Evolutionary conservation across 2,797 vertebrate species (phyloP).

Genomic region (Pangasius djambal): DNA sequence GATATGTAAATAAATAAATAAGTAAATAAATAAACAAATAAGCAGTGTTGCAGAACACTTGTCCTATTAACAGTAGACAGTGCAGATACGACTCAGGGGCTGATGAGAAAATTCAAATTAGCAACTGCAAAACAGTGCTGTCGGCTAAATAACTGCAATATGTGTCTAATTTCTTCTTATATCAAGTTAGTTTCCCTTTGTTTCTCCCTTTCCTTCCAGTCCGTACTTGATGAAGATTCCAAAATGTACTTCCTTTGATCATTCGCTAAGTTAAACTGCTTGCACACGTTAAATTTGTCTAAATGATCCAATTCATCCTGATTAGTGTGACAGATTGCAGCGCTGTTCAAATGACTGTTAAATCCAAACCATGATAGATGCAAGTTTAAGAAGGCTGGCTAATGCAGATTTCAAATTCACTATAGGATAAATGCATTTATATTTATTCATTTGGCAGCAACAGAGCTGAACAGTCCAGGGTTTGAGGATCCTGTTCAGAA

Average conservation of each 20-base stretch:
- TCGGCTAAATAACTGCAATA: neutral
- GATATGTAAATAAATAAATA: neutral
- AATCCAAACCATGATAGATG: slow-evolving; percentile 33
- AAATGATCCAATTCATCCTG: slow-evolving; percentile 19
- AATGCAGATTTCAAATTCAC: neutral
- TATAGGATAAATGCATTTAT: neutral
- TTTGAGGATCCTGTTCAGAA: neutral
- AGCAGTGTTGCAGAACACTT: neutral
- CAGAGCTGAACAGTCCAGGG: neutral
- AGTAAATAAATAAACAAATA: neutral
- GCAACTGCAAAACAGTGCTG: neutral
- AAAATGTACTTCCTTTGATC: slow-evolving; percentile 10
- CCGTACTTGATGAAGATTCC: slow-evolving; percentile 15
- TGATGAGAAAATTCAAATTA: slow-evolving; percentile 18
- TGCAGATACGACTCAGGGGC: neutral
- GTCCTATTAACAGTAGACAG: neutral
- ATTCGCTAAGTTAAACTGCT: slow-evolving; percentile 24
- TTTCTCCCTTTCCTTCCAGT: neutral
- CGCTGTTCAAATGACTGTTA: slow-evolving; percentile 31
- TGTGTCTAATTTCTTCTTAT: neutral
- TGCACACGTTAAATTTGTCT: slow-evolving; percentile 25
- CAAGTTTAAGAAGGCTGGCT: slow-evolving; percentile 13
- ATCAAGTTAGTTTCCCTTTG: neutral
- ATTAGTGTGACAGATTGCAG: slow-evolving; percentile 24
- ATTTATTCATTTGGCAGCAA: neutral